Evolutionary conservation across 2,113 vertebrate species (phyloP), one percentile per base, ranked within the genome.

Genomic region (Gambusia affinis): DNA sequence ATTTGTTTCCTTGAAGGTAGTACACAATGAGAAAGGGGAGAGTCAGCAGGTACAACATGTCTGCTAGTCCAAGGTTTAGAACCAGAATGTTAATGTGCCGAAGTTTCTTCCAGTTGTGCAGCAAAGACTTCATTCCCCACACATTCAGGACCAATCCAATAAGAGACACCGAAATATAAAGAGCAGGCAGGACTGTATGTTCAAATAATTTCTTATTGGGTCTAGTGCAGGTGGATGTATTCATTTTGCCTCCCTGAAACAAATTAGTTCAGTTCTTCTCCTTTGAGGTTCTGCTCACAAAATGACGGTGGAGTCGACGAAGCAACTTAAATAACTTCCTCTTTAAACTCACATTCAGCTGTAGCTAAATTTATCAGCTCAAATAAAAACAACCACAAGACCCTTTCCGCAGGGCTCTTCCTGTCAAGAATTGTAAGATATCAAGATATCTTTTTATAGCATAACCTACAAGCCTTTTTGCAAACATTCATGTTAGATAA

Each of bases 1-100:
- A 97, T 0, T 0, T 4, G 42, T 6, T 28, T 0, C 87, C 87
- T 3, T 2, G 81, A 4, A 73, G 78, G 76, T 96, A 89, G 81
- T 96, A 96, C 24, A 76, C 78, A 72, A 95, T 72, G 60, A 96
- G 69, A 76, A 95, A 96, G 0, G 96, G 96, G 79, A 97, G 86
- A 0, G 93, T 96, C 68, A 93, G 84, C 79, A 96, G 80, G 0
- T 96, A 96, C 28, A 96, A 81, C 71, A 96, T 83, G 72, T 96
- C 95, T 0, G 96, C 89, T 37, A 95, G 14, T 47, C 93, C 94
- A 15, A 97, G 92, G 84, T 94, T 95, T 24, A 94, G 79, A 70
- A 96, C 75, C 78, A 96, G 94, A 0, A 94, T 66, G 1, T 91
- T 87, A 0, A 95, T 51, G 44, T 83, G 77, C 0, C 85, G 85